Conservation (phyloP, 2,113 vertebrate genomes). For the Mobula birostris region DNA sequence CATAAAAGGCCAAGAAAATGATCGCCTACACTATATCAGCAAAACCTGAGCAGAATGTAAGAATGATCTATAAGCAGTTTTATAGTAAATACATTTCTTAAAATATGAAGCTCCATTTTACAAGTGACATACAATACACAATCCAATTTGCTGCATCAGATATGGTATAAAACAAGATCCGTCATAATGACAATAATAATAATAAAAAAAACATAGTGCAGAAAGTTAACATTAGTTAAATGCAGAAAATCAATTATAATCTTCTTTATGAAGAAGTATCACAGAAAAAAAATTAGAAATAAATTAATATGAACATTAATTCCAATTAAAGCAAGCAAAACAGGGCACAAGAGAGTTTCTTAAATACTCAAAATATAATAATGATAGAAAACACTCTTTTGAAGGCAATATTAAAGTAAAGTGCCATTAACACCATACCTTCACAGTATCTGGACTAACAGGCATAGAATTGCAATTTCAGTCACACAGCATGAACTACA, state of each 20-base stretch:
- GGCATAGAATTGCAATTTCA: not conserved
- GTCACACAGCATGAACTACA: slow-evolving; percentile 4
- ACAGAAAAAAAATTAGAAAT: slow-evolving; percentile 4
- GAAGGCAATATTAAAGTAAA: slow-evolving; percentile 7
- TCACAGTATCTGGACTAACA: not conserved
- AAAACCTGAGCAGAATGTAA: slow-evolving; percentile 22
- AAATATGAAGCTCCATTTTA: not conserved
- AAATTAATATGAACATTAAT: slow-evolving; percentile 14
- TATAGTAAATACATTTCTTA: not conserved
- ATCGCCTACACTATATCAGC: not conserved
- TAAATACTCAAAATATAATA: not conserved
- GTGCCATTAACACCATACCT: not conserved
- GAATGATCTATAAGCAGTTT: not conserved
- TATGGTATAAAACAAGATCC: slow-evolving; percentile 7
- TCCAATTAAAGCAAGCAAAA: slow-evolving; percentile 10
- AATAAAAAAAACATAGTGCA: not conserved
- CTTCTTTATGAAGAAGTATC: not conserved
- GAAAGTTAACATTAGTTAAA: not conserved
- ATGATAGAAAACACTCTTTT: not conserved
- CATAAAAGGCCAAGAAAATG: slow-evolving; percentile 1
- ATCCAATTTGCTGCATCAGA: slow-evolving; percentile 4
- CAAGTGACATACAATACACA: not conserved
- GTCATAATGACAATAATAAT: not conserved
- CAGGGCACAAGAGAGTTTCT: not conserved
- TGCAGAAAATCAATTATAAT: slow-evolving; percentile 31